phyloP scores from a whole-genome alignment of 2,888 invertebrate genomes.

The Drosophila neonasuta region DNA sequence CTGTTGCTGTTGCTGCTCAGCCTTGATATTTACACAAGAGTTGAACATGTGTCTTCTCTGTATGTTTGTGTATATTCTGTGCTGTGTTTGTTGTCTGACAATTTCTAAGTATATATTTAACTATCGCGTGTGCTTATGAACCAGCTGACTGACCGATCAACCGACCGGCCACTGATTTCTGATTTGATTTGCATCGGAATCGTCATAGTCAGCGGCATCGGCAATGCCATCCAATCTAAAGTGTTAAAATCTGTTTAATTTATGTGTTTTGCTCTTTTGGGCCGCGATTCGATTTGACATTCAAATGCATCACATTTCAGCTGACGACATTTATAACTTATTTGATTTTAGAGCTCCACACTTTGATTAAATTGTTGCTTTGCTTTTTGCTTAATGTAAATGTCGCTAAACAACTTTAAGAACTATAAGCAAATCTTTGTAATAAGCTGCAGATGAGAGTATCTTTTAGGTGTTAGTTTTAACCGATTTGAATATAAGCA shows the following conservation, averaged over 20 bases:
- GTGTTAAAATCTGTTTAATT: slow-evolving; percentile 61
- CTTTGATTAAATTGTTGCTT: slow-evolving; percentile 6
- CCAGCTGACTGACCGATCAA: slow-evolving; percentile 17
- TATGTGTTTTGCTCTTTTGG: slow-evolving; percentile 59
- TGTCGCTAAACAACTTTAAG: background rate
- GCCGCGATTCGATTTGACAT: slow-evolving; percentile 55
- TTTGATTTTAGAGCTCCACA: slow-evolving; percentile 41
- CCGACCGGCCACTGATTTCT: slow-evolving; percentile 37
- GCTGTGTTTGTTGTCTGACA: slow-evolving; percentile 21
- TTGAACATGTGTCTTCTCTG: slow-evolving; percentile 40
- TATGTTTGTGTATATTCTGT: background rate
- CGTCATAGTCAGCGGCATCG: background rate
- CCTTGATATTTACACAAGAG: slow-evolving; percentile 75
- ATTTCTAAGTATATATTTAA: slow-evolving; percentile 54
- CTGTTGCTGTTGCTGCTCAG: slow-evolving; percentile 28
- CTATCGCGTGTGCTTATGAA: slow-evolving; percentile 30
- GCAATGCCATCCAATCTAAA: slow-evolving; percentile 20
- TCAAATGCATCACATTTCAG: slow-evolving; percentile 46
- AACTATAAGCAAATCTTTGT: background rate
- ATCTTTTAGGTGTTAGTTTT: too few species aligned
- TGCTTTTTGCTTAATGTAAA: background rate
- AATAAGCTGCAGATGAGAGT: background rate
- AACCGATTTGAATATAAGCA: too few species aligned
- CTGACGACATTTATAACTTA: slow-evolving; percentile 63
- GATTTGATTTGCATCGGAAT: slow-evolving; percentile 57